Evolutionary conservation across 2,113 vertebrate species (phyloP), one percentile per base, ranked within the genome.

Genomic region (Siniperca knerii): DNA sequence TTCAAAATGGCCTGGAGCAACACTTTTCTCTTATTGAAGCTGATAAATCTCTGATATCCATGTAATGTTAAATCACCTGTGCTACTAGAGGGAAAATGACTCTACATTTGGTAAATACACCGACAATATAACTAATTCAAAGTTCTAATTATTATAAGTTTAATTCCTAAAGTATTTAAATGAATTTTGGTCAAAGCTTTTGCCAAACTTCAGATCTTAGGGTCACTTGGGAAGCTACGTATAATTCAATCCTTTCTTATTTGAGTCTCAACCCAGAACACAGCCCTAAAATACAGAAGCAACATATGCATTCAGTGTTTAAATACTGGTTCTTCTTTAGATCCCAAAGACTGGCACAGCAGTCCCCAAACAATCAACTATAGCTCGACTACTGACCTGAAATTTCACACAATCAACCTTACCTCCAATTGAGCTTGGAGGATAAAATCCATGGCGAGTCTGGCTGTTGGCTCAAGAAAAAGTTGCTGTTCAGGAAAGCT

Each of bases 381-480:
- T 35, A 75, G 68, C 89, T 78, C 2, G 12, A 81, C 42, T 75
- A 87, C 62, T 85, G 82, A 80, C 67, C 74, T 72, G 58, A 68
- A 82, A 80, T 84, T 89, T 88, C 77, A 79, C 74, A 84, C 71
- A 86, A 79, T 84, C 92, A 85, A 78, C 77, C 72, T 40, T 15
- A 33, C 37, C 57, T 54, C 67, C 52, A 81, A 16, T 50, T 86
- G 68, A 82, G 75, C 42, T 75, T 7, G 25, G 60, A 81, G 72
- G 81, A 60, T 55, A 72, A 85, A 81, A 69, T 50, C 78, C 13
- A 1, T 21, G 18, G 52, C 5, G 4, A 74, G 55, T 44, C 68
- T 54, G 25, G 35, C 70, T 62, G 29, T 65, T 55, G 50, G 25
- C 68, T 52, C 9, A 21, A 79, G 71, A 69, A 76, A 20, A 71